Evolutionary conservation across 2,113 vertebrate genomes (phyloP).

Genomic region (Passer domesticus): DNA sequence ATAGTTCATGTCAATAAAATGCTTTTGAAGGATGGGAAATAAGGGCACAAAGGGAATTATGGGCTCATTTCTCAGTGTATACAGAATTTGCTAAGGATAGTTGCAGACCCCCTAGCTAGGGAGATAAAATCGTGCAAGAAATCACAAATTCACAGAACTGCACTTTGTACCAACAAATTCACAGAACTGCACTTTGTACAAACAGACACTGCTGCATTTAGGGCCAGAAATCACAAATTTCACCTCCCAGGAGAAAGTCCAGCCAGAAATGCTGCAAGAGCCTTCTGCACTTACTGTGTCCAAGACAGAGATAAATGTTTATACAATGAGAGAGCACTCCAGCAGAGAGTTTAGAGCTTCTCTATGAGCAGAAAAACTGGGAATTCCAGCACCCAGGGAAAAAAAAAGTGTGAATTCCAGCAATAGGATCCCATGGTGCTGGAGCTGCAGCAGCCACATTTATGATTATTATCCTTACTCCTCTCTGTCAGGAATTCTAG

Average conservation of each 20-base stretch:
- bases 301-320: background rate
- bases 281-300: background rate
- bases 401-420: background rate
- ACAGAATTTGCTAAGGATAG: background rate
- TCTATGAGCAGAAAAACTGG: background rate
- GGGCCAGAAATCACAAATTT: background rate
- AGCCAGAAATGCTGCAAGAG: background rate
- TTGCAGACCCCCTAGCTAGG: background rate
- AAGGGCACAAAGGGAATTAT: background rate
- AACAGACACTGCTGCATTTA: background rate
- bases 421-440: background rate
- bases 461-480: background rate
- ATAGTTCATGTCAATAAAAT: background rate
- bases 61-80: background rate
- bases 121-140: background rate
- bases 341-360: background rate
- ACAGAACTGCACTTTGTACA: background rate
- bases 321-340: rapidly evolving
- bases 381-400: background rate
- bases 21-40: background rate
- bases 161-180: background rate
- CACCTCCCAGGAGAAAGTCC: background rate
- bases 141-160: too few species aligned
- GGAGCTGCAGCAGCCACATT: background rate
- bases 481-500: background rate